phyloP scores from a whole-genome alignment of 2,888 invertebrate species.

The Galerucella pusilla region DNA sequence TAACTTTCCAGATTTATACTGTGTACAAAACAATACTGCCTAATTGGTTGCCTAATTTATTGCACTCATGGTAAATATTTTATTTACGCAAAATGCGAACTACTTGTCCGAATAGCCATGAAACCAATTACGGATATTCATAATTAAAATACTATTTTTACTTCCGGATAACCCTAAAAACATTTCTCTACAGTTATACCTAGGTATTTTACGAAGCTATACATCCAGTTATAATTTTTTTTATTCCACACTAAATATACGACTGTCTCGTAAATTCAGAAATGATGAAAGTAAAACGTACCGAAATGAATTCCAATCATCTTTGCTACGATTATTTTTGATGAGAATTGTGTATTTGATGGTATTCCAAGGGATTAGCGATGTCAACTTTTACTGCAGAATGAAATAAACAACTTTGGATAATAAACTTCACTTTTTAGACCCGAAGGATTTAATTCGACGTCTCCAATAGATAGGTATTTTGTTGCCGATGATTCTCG shows the following conservation, averaged over 20 bases:
- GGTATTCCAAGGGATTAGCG: conserved; percentile 8
- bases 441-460: not conserved
- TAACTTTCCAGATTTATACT: conserved; percentile 33
- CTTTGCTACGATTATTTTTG: conserved; percentile 9
- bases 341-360: conserved; percentile 9
- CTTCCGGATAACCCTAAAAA: not conserved
- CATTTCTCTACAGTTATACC: not conserved
- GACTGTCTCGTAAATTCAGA: not conserved
- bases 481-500: not conserved
- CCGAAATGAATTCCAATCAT: conserved; percentile 10
- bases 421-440: conserved; percentile 4
- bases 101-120: not conserved
- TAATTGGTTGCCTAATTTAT: conserved; percentile 38
- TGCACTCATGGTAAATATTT: conserved; percentile 23
- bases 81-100: not conserved
- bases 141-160: no score
- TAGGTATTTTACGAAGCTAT: no score
- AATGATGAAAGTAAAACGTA: not conserved
- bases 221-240: not conserved
- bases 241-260: not conserved
- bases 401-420: not conserved
- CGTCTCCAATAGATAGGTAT: not conserved
- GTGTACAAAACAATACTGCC: conserved; percentile 36
- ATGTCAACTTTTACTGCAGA: not conserved
- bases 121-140: not conserved